A percentile compares a stretch with the other conserved stretches of the same genome.
These are phyloP conservation scores for Cheilinus undulatus DNA, from an alignment of 2,113 vertebrate genomes.

Conservation along the genomic window DNA sequence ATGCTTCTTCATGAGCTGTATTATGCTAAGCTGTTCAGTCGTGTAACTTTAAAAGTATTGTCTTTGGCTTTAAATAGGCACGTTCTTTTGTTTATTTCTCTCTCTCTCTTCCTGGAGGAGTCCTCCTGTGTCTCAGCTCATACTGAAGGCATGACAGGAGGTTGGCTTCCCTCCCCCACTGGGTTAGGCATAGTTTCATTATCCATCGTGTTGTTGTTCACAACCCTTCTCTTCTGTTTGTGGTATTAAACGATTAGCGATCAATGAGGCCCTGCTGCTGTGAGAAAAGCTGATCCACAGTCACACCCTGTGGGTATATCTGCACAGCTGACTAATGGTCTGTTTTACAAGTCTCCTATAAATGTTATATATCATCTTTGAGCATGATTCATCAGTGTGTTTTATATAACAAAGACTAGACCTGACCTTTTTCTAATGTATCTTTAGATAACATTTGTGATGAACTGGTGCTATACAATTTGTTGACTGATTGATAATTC, in stretches of 20 bases:
- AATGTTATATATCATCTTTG: too few species aligned
- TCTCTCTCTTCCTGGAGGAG: conserved; percentile 15
- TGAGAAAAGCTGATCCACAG: conserved; percentile 28
- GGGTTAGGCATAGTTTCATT: conserved; percentile 40
- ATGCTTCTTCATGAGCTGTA: too few species aligned
- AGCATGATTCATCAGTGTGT: too few species aligned
- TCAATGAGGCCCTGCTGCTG: conserved; percentile 50
- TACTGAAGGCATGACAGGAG: conserved; percentile 33
- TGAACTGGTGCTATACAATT: too few species aligned
- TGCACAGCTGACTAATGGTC: background rate
- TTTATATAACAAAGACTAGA: too few species aligned
- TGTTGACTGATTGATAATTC: too few species aligned
- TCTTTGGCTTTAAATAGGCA: background rate
- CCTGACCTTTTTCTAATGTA: too few species aligned
- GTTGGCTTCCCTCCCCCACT: conserved; percentile 31
- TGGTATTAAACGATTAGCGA: conserved; percentile 54
- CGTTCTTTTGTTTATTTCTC: background rate
- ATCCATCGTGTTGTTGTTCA: conserved; percentile 49
- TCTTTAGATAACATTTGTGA: too few species aligned
- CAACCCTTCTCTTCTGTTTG: conserved; percentile 32
- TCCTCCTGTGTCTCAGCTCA: conserved; percentile 42
- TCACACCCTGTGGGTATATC: background rate
- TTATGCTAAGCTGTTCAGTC: too few species aligned
- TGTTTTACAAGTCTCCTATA: background rate
- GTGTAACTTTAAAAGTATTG: too few species aligned